A percentile compares a stretch with the other conserved stretches of the same genome.
Conservation (phyloP, 2,113 vertebrate genomes). For the Mobula birostris region DNA sequence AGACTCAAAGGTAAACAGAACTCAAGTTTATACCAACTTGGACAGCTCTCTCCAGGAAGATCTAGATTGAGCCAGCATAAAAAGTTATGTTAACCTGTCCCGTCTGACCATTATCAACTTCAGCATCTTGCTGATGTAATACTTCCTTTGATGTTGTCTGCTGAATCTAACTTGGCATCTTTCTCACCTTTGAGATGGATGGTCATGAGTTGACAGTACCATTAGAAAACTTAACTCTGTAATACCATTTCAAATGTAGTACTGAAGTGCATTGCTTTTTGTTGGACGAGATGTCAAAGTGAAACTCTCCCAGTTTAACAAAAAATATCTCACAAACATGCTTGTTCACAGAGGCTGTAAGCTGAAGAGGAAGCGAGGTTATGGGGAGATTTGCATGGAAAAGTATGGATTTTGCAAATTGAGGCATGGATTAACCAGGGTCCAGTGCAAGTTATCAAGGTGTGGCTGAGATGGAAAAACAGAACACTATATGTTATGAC, state of each 20-base stretch:
- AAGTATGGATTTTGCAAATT: no score
- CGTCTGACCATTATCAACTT: not conserved
- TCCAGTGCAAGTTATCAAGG: no score
- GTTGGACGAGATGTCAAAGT: not conserved
- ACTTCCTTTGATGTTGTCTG: not conserved
- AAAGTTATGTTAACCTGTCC: not conserved
- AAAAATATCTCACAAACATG: not conserved
- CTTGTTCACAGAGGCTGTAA: no score
- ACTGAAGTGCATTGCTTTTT: not conserved
- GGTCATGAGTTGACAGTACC: not conserved
- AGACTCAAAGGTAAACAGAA: not conserved
- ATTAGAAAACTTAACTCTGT: not conserved
- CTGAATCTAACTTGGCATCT: not conserved
- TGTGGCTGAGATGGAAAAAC: no score
- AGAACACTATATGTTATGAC: no score
- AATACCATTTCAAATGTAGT: not conserved
- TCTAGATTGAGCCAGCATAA: not conserved
- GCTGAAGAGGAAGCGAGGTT: no score
- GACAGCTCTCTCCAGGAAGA: not conserved
- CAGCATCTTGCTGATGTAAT: not conserved
- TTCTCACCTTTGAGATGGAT: not conserved
- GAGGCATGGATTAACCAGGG: no score
- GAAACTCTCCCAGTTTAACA: not conserved
- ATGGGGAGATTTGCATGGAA: no score
- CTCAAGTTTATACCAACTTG: not conserved